Percentiles rank a stretch among this genome's conserved stretches.
Conservation (phyloP, 2,113 vertebrate species). For the Coptodon bakossiorum region DNA sequence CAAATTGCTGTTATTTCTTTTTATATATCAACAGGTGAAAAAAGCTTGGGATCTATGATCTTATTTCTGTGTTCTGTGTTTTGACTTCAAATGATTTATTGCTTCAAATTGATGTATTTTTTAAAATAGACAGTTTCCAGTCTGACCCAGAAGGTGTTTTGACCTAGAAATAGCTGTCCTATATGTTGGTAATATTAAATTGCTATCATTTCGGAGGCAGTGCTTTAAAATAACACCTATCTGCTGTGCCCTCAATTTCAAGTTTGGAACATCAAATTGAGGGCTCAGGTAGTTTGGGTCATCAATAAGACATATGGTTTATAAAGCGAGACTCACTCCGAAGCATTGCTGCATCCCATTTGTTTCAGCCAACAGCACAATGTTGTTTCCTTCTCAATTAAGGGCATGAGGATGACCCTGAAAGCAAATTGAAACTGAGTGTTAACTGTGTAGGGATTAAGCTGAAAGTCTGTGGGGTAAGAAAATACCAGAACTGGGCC, state of each 20-base stretch:
- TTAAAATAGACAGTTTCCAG: neutral
- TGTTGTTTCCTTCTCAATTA: conserved; percentile 22
- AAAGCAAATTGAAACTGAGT: conserved; percentile 8
- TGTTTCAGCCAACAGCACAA: neutral
- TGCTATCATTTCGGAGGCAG: neutral
- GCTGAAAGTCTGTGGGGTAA: neutral
- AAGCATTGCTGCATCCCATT: neutral
- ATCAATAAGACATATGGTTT: conserved; percentile 21
- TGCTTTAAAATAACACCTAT: conserved; percentile 25
- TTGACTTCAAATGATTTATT: neutral
- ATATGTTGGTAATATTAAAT: neutral
- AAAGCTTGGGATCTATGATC: neutral
- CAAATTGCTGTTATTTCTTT: neutral
- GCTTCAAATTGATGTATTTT: neutral
- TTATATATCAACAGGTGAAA: neutral
- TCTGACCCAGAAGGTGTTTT: neutral
- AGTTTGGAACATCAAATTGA: conserved; percentile 25
- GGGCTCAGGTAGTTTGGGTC: conserved; percentile 9
- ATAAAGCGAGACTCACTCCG: neutral
- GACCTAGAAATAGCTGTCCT: conserved; percentile 11
- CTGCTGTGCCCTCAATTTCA: conserved; percentile 31
- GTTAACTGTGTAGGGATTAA: neutral
- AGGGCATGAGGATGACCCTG: neutral
- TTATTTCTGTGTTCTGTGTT: neutral
- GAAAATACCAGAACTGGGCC: neutral